phyloP scores from a whole-genome alignment of 2,888 invertebrate genomes.

The Steinernema scapterisci region DNA sequence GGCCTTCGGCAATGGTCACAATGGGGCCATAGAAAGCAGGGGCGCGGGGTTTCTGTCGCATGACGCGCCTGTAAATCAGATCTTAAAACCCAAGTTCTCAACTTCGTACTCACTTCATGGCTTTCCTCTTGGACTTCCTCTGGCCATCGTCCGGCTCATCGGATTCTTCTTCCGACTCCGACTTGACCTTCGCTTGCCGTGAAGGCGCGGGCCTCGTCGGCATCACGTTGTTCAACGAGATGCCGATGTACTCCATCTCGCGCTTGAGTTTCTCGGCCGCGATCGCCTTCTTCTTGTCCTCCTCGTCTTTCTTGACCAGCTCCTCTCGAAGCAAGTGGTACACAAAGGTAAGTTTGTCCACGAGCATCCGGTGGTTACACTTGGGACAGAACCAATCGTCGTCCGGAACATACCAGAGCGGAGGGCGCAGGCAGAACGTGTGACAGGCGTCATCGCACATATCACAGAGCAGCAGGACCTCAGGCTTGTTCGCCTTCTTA shows the following conservation, averaged over 20 bases:
- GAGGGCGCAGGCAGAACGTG: constrained; percentile 89
- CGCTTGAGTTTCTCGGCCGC: constrained; percentile 58
- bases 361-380: constrained; percentile 84
- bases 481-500: constrained; percentile 87
- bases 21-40: constrained; percentile 41
- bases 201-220: constrained; percentile 30
- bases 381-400: constrained; percentile 98
- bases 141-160: constrained; percentile 46
- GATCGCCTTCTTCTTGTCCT: constrained; percentile 74
- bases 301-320: constrained; percentile 74
- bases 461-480: constrained; percentile 93
- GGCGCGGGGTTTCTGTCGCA: constrained; percentile 23
- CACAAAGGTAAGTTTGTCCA: constrained; percentile 78
- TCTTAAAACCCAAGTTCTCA: neutral
- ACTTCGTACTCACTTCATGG: constrained; percentile 47
- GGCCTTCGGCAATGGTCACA: constrained; percentile 57
- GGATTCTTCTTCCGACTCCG: constrained; percentile 34
- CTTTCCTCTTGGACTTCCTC: constrained; percentile 54
- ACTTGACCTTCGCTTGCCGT: constrained; percentile 38
- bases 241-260: constrained; percentile 78
- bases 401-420: constrained; percentile 89
- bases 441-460: constrained; percentile 94
- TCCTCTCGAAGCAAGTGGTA: constrained; percentile 69
- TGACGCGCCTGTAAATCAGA: neutral
- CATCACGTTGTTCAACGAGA: constrained; percentile 78